Percentiles rank a stretch among this genome's conserved stretches.
Conservation (phyloP, 2,113 vertebrate genomes). For the Sarotherodon lohbergeri region DNA sequence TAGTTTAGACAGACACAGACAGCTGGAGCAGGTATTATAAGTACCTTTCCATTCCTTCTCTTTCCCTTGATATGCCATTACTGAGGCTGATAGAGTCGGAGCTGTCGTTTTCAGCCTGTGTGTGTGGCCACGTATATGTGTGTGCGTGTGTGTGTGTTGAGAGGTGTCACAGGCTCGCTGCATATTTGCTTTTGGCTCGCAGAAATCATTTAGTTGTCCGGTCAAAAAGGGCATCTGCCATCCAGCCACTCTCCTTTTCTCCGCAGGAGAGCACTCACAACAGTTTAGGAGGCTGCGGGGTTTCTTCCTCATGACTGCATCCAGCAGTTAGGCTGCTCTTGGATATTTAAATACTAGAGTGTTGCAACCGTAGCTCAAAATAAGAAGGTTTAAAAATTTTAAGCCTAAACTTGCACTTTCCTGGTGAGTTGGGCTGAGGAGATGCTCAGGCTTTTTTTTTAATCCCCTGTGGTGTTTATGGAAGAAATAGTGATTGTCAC, state of each 20-base stretch:
- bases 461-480: constrained; percentile 1
- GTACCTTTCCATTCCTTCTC: neutral
- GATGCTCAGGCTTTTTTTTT: neutral
- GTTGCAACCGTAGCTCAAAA: neutral
- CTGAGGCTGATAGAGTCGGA: neutral
- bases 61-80: neutral
- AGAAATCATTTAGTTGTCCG: constrained; percentile 32
- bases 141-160: neutral
- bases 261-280: constrained; percentile 5
- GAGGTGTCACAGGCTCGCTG: neutral
- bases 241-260: constrained; percentile 12
- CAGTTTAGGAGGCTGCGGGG: constrained; percentile 23
- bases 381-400: constrained; percentile 19
- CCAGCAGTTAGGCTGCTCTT: constrained; percentile 12
- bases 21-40: neutral
- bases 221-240: constrained; percentile 35
- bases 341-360: constrained; percentile 31
- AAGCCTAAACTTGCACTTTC: constrained; percentile 7
- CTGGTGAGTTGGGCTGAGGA: neutral
- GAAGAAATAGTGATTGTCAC: no score
- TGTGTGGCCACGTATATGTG: neutral
- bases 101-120: neutral
- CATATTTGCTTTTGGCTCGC: neutral
- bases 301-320: constrained; percentile 13
- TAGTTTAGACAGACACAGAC: constrained; percentile 14